These are phyloP conservation scores for Tiliqua scincoides DNA, from an alignment of 2,113 vertebrate species.

Conservation along the genomic window DNA sequence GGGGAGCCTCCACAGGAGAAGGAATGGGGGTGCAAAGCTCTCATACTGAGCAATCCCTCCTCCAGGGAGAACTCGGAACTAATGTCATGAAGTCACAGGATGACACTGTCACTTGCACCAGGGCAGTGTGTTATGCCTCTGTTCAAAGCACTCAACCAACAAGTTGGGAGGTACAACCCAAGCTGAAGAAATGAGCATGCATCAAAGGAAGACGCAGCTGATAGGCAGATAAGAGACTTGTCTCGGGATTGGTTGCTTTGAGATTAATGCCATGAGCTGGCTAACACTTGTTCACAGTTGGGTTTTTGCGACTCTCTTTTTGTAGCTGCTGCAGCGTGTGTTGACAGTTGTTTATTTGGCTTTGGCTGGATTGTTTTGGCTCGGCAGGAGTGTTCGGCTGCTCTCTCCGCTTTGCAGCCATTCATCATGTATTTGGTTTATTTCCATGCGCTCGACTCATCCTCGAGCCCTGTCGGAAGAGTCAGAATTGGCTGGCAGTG, in stretches of 20 bases:
- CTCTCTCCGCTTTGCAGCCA: constrained; percentile 47
- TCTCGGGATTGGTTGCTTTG: constrained; percentile 63
- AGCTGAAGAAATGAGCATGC: constrained; percentile 52
- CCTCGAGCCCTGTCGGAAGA: constrained; percentile 49
- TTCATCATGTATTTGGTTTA: constrained; percentile 34
- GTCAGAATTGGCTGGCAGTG: constrained; percentile 21
- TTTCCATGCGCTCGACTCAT: constrained; percentile 48
- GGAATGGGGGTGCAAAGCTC: too few relatives aligned
- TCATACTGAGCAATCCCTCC: too few relatives aligned
- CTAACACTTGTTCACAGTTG: constrained; percentile 65
- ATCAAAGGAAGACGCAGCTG: constrained; percentile 58
- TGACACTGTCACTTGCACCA: too few relatives aligned
- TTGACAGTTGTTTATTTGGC: constrained; percentile 20
- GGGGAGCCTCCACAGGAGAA: too few relatives aligned
- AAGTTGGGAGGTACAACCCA: constrained; percentile 30
- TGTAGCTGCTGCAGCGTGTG: constrained; percentile 20
- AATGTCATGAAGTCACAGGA: too few relatives aligned
- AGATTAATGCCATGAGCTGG: constrained; percentile 66
- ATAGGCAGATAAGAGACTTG: constrained; percentile 63
- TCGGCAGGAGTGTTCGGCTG: constrained; percentile 40
- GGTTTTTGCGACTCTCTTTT: constrained; percentile 59
- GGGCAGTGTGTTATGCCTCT: too few relatives aligned
- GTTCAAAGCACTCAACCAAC: constrained; percentile 51
- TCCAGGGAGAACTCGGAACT: too few relatives aligned
- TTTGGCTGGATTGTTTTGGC: constrained; percentile 47